Evolutionary conservation across 2,113 vertebrate species (phyloP).

Genomic region (Ondatra zibethicus): DNA sequence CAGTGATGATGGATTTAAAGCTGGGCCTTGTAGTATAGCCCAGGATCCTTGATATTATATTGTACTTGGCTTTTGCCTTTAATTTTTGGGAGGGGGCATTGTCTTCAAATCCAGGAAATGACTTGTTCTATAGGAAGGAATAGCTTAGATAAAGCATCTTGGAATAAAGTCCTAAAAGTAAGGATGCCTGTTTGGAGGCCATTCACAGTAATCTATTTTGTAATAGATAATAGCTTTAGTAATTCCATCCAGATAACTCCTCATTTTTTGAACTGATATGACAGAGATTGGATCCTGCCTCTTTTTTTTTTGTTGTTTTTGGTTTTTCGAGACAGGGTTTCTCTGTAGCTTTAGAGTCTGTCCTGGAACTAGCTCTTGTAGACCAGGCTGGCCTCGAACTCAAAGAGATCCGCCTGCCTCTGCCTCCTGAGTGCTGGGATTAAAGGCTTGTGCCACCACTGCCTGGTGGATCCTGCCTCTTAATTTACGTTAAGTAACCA

Average conservation of each 20-base stretch:
- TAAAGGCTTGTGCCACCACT: too few species aligned
- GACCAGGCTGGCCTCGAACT: too few species aligned
- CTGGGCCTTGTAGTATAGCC: background rate
- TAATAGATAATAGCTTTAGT: background rate
- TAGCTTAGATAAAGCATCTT: background rate
- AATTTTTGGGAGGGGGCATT: background rate
- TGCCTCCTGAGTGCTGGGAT: too few species aligned
- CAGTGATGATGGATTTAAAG: background rate
- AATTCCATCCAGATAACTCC: slow-evolving; percentile 32
- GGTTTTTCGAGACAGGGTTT: too few species aligned
- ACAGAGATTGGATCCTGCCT: background rate
- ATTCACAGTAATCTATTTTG: background rate
- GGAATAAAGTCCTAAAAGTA: slow-evolving; percentile 6
- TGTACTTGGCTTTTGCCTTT: background rate
- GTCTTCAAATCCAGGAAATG: background rate
- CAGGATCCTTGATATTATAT: background rate
- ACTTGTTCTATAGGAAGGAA: background rate
- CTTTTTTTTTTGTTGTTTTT: too few species aligned
- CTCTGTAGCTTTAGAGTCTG: too few species aligned
- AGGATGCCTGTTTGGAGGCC: background rate
- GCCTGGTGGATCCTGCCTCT: background rate
- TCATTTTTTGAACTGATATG: slow-evolving; percentile 30
- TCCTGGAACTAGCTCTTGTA: too few species aligned
- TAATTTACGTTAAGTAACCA: slow-evolving; percentile 16
- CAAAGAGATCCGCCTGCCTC: too few species aligned